Evolutionary conservation across 2,888 invertebrate genomes (phyloP).

Genomic region (Xanthostigma xanthostigma): DNA sequence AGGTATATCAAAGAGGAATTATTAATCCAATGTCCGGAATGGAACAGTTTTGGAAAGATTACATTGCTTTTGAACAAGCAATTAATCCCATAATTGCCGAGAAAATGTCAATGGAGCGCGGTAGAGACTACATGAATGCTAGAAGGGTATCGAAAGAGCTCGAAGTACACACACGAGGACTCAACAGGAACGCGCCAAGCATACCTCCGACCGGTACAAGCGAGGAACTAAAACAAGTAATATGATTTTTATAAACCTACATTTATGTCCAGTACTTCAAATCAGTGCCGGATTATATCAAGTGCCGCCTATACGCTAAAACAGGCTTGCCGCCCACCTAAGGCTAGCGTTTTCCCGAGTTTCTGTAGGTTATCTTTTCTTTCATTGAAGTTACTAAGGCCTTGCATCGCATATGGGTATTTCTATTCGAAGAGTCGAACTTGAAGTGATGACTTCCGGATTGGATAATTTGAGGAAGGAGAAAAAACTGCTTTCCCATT

Average conservation of each 20-base stretch:
- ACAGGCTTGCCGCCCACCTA: no score
- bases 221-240: conserved; percentile 84
- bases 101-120: conserved; percentile 93
- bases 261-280: not conserved
- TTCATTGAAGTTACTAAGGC: no score
- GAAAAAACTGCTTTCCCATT: no score
- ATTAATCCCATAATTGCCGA: conserved; percentile 77
- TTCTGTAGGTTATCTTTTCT: no score
- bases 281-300: no score
- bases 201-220: conserved; percentile 85
- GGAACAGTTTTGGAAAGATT: conserved; percentile 95
- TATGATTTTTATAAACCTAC: not conserved
- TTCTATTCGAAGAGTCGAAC: no score
- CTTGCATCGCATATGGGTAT: no score
- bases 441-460: no score
- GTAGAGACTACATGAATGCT: conserved; percentile 96
- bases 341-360: no score
- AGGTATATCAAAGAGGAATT: conserved; percentile 90
- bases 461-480: no score
- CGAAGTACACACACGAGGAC: conserved; percentile 85
- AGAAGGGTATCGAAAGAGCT: conserved; percentile 90
- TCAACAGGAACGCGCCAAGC: conserved; percentile 91
- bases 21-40: conserved; percentile 95
- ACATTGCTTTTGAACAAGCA: conserved; percentile 84
- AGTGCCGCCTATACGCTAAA: no score